A percentile compares a stretch with the other conserved stretches of the same genome.
Evolutionary conservation across 2,888 invertebrate species (phyloP).

Genomic region (Hecatera dysodea): DNA sequence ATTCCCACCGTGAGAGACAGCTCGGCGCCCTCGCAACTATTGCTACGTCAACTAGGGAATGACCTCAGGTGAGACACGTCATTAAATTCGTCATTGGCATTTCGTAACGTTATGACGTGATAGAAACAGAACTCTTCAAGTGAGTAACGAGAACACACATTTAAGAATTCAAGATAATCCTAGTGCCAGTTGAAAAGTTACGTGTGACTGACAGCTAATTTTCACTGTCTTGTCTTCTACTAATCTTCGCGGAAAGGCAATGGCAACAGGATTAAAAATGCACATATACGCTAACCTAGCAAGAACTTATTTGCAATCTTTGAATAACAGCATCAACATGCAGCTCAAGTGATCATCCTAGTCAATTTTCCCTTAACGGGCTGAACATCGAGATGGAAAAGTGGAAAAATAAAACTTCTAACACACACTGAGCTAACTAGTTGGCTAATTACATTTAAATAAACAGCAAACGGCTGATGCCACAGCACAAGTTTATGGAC

Average conservation of each 20-base stretch:
- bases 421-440: conserved; percentile 43
- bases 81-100: conserved; percentile 24
- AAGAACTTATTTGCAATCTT: conserved; percentile 22
- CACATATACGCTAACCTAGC: conserved; percentile 9
- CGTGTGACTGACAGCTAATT: neutral
- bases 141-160: neutral
- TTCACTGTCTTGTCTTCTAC: neutral
- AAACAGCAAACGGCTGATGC: conserved; percentile 23
- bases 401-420: conserved; percentile 55
- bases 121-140: neutral
- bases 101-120: conserved; percentile 6
- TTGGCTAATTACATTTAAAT: conserved; percentile 58
- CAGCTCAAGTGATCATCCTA: conserved; percentile 14
- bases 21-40: conserved; percentile 47
- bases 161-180: neutral
- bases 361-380: conserved; percentile 41
- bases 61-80: conserved; percentile 25
- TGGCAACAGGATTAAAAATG: conserved; percentile 22
- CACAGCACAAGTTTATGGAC: conserved; percentile 21
- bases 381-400: conserved; percentile 41
- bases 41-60: conserved; percentile 27
- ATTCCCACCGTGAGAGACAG: conserved; percentile 56
- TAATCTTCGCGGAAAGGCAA: neutral
- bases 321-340: conserved; percentile 26
- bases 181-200: conserved; percentile 4